Conservation (phyloP, 2,797 vertebrate genomes). For the Trichosurus vulpecula region DNA sequence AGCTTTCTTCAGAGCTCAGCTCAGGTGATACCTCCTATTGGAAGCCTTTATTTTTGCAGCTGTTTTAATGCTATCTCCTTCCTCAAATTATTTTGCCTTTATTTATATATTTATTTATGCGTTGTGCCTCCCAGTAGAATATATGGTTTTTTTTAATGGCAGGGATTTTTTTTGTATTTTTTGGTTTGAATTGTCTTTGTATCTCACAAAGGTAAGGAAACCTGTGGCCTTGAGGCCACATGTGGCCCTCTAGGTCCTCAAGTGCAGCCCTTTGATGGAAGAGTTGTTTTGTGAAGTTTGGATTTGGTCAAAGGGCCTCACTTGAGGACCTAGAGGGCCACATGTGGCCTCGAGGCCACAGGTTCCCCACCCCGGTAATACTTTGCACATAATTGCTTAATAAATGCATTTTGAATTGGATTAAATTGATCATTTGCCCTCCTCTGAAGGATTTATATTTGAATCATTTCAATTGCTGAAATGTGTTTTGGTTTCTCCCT, state of each 20-base stretch:
- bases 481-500: not conserved
- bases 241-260: no score
- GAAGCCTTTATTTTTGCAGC: not conserved
- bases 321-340: no score
- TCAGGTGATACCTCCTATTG: not conserved
- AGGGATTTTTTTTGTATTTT: not conserved
- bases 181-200: not conserved
- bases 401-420: not conserved
- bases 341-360: no score
- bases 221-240: no score
- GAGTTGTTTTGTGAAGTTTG: no score
- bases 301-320: no score
- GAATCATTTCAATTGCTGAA: conserved; percentile 30
- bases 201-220: not conserved
- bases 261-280: no score
- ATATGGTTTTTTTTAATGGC: not conserved
- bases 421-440: conserved; percentile 16
- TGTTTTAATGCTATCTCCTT: not conserved
- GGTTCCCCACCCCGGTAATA: not conserved
- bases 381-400: not conserved
- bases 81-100: not conserved
- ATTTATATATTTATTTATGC: not conserved
- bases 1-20: not conserved
- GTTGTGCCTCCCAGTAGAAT: not conserved
- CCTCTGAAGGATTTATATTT: conserved; percentile 15